Percentiles rank a stretch among this genome's conserved stretches.
Conservation (phyloP, 2,888 invertebrate species). For the Drosophila pseudotakahashii region DNA sequence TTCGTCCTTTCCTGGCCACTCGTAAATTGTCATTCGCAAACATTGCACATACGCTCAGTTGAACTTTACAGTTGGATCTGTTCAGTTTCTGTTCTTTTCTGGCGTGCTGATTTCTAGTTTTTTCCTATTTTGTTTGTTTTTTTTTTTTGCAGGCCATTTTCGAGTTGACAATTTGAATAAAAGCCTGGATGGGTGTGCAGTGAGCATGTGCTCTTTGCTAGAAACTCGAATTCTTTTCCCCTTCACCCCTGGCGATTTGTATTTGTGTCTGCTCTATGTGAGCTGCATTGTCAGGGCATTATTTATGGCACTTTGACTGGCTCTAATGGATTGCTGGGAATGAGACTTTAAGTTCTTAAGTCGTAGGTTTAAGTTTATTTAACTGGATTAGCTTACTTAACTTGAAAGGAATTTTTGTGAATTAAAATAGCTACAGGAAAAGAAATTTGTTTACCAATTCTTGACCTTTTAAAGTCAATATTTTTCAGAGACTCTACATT, state of each 20-base stretch:
- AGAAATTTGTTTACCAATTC: too few relatives aligned
- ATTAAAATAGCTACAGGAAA: too few relatives aligned
- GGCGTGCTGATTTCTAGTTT: slow-evolving; percentile 34
- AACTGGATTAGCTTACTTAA: not conserved
- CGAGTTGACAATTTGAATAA: slow-evolving; percentile 73
- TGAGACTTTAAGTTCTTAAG: slow-evolving; percentile 17
- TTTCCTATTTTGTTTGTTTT: slow-evolving; percentile 1
- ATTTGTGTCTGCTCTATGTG: slow-evolving; percentile 15
- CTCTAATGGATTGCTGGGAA: slow-evolving; percentile 44
- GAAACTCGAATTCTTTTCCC: slow-evolving; percentile 16
- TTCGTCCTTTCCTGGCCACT: slow-evolving; percentile 26
- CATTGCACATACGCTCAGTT: slow-evolving; percentile 76
- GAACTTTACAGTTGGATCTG: slow-evolving; percentile 62
- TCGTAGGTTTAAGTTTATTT: not conserved
- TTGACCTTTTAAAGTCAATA: too few relatives aligned
- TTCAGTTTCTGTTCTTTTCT: slow-evolving; percentile 32
- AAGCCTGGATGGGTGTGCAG: slow-evolving; percentile 57
- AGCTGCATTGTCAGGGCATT: slow-evolving; percentile 40
- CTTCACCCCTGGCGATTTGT: slow-evolving; percentile 21
- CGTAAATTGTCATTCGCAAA: slow-evolving; percentile 73
- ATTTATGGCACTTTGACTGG: slow-evolving; percentile 40
- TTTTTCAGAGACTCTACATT: too few relatives aligned
- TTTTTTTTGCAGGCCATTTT: slow-evolving; percentile 23
- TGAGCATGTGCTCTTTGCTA: slow-evolving; percentile 50
- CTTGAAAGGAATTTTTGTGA: not conserved